Evolutionary conservation across 2,113 vertebrate species (phyloP).

Genomic region (Hiodon alosoides): DNA sequence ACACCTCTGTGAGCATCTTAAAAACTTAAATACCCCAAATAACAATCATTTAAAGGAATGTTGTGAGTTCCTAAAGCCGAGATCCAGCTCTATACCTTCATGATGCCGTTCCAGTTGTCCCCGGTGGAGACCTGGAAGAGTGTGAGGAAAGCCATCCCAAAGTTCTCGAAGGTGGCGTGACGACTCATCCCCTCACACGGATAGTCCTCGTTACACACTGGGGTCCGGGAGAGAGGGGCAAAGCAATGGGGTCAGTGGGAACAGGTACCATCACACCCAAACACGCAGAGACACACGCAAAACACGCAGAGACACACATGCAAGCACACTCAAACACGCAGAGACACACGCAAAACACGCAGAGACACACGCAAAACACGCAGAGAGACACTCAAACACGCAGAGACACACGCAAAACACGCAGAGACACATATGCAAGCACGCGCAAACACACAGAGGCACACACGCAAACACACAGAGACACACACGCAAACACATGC

Average conservation of each 20-base stretch:
- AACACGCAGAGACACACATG: not conserved
- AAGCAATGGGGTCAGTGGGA: not conserved
- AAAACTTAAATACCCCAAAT: no score
- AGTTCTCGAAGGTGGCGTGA: conserved; percentile 96
- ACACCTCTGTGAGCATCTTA: not conserved
- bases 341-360: not conserved
- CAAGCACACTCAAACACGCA: not conserved
- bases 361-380: not conserved
- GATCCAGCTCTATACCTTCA: conserved; percentile 74
- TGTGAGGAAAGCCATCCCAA: conserved; percentile 97
- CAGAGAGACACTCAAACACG: not conserved
- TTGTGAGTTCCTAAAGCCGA: not conserved
- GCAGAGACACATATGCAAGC: no score
- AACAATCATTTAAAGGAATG: not conserved
- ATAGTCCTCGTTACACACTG: conserved; percentile 92
- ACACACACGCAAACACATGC: not conserved
- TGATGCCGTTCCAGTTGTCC: conserved; percentile 98
- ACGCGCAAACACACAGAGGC: no score
- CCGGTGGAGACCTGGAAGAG: conserved; percentile 97
- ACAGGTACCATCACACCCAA: not conserved
- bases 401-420: not conserved
- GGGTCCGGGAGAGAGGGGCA: not conserved
- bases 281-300: not conserved
- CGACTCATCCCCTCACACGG: conserved; percentile 97
- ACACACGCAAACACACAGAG: not conserved